A percentile compares a stretch with the other conserved stretches of the same genome.
These are phyloP conservation scores for Enteromius unitaeniatus DNA, from an alignment of 2,797 vertebrate species.

Conservation along the genomic window DNA sequence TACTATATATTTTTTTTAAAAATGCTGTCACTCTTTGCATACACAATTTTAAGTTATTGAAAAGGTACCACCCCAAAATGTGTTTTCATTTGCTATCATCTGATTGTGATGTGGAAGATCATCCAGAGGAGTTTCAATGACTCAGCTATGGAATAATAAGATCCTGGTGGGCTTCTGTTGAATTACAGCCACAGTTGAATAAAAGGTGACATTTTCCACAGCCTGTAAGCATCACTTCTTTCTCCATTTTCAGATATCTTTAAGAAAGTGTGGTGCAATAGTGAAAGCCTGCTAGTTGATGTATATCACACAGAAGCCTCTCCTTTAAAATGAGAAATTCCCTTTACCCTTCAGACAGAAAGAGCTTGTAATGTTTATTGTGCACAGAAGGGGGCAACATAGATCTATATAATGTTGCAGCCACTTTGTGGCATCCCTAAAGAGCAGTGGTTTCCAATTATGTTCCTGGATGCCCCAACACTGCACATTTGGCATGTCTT, in stretches of 20 bases:
- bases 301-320: neutral
- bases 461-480: neutral
- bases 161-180: neutral
- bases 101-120: neutral
- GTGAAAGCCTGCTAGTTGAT: neutral
- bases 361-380: constrained; percentile 27
- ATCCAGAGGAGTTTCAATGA: neutral
- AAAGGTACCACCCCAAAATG: neutral
- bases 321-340: neutral
- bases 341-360: neutral
- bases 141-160: neutral
- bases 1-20: neutral
- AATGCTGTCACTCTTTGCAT: no score
- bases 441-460: neutral
- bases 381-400: constrained; percentile 55
- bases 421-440: neutral
- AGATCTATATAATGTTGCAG: constrained; percentile 23
- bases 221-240: neutral
- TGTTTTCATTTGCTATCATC: neutral
- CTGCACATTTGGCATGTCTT: neutral
- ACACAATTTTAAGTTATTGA: neutral
- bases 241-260: neutral
- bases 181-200: neutral
- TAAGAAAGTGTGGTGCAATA: neutral
- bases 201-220: neutral